These are phyloP conservation scores for Thinocorus orbignyianus DNA, from an alignment of 2,113 vertebrate genomes.

Conservation along the genomic window DNA sequence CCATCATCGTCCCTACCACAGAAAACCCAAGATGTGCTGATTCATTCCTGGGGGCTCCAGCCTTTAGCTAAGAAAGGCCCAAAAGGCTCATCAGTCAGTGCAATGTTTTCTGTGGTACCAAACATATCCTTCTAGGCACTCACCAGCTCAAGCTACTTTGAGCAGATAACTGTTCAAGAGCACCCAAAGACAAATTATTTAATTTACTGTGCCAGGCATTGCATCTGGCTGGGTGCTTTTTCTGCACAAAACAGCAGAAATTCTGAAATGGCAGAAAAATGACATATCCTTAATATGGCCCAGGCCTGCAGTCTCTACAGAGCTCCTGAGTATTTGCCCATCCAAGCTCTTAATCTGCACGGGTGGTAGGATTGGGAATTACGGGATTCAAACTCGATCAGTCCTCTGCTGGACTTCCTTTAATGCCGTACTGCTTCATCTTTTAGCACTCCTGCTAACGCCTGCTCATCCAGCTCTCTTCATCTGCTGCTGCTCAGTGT, in stretches of 20 bases:
- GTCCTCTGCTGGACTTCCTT: neutral
- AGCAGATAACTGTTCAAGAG: neutral
- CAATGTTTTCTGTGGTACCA: neutral
- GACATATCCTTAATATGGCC: neutral
- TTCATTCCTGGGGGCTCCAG: neutral
- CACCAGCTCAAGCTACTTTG: neutral
- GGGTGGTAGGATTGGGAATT: neutral
- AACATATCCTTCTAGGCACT: neutral
- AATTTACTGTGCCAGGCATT: neutral
- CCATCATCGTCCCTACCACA: neutral
- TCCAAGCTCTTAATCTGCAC: neutral
- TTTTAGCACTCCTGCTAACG: neutral
- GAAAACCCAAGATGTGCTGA: neutral
- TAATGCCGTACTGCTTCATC: neutral
- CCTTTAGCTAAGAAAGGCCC: neutral
- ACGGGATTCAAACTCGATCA: accelerated
- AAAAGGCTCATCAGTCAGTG: neutral
- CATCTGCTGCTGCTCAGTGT: neutral
- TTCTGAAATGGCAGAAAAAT: neutral
- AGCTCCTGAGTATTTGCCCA: neutral
- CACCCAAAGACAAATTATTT: neutral
- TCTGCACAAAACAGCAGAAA: neutral
- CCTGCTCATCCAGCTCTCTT: neutral
- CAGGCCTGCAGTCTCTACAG: neutral
- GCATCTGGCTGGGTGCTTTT: neutral